Conservation (phyloP, 2,888 invertebrate species). For the Mongoloraphidia duomilia region DNA sequence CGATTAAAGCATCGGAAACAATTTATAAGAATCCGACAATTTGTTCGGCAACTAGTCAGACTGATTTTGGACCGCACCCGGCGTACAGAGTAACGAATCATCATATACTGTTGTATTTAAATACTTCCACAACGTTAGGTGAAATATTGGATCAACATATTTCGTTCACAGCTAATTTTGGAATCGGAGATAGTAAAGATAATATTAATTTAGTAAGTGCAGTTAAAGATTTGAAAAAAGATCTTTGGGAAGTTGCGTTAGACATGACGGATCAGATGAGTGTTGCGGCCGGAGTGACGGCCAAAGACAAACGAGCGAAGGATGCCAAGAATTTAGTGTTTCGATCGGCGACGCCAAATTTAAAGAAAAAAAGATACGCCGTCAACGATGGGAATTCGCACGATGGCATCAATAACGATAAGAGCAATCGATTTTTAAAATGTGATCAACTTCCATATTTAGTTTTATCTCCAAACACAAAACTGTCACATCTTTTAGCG, state of each 20-base stretch:
- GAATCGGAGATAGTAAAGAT: slow-evolving; percentile 19
- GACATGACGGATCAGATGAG: slow-evolving; percentile 40
- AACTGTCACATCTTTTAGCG: slow-evolving; percentile 1
- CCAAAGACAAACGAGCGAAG: slow-evolving; percentile 79
- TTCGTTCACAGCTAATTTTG: slow-evolving; percentile 22
- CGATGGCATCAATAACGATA: neutral
- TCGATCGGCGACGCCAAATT: slow-evolving; percentile 27
- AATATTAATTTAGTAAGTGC: neutral
- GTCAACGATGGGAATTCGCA: slow-evolving; percentile 13
- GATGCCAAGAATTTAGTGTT: slow-evolving; percentile 49
- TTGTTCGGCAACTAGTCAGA: slow-evolving; percentile 13
- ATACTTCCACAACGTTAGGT: slow-evolving; percentile 59
- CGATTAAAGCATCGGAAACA: slow-evolving; percentile 38
- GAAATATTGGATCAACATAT: slow-evolving; percentile 54
- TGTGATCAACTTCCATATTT: slow-evolving; percentile 26
- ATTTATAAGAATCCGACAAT: slow-evolving; percentile 25
- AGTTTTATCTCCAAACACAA: slow-evolving; percentile 21
- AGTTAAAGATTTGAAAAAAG: slow-evolving; percentile 19
- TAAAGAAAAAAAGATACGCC: slow-evolving; percentile 26
- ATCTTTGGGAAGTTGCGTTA: slow-evolving; percentile 31
- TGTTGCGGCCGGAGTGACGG: slow-evolving; percentile 72
- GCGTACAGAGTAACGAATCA: slow-evolving; percentile 58
- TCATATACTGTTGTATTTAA: slow-evolving; percentile 57
- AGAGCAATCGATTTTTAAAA: slow-evolving; percentile 17
- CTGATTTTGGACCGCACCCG: slow-evolving; percentile 41